Evolutionary conservation across 2,888 invertebrate species (phyloP), one percentile per base, ranked within the genome.

Genomic region (Drosophila robusta): DNA sequence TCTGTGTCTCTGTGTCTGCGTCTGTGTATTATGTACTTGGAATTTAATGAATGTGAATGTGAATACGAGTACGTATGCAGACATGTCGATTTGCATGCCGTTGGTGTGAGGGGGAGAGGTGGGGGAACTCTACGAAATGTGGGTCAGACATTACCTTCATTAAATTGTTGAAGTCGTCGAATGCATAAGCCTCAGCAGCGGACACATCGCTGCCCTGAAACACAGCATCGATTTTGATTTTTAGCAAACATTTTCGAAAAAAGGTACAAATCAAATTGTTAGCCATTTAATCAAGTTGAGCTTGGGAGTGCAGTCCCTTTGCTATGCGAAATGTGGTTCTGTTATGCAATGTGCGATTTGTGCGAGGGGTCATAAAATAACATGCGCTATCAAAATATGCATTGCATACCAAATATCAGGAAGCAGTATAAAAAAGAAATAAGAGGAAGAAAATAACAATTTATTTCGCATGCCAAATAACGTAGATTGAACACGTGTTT

Each of bases 121-220:
- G 42, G 3, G 18, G n/a, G 22, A 12, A 22, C 32, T 42, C 22
- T 24, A 18, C 14, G 7, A 61, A 67, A 87, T 80, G 69, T 87
- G 85, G 85, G 88, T 83, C 85, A 85, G 50, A 73, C 46, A 75
- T 91, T 93, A 95, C 95, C 92, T 93, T 93, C 89, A 94, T 94
- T 78, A 95, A 92, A 90, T 94, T 94, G 90, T 94, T 94, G 93
- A 94, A 94, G 90, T 95, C 95, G 90, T 95, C 94, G 89, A 94
- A 95, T 60, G 94, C 94, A 90, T 93, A 91, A 64, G 92, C 90
- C 89, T 95, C 95, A 75, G 93, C 94, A 26, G 94, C 94, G 24
- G 95, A 95, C 80, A 93, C 94, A 90, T 95, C 95, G 91, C 94
- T 94, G 68, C 93, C 94, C 95, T 95, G 78, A 26, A 45, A 36